Evolutionary conservation across 1,140 invertebrate species (phyloP).

Genomic region (Manduca sexta): DNA sequence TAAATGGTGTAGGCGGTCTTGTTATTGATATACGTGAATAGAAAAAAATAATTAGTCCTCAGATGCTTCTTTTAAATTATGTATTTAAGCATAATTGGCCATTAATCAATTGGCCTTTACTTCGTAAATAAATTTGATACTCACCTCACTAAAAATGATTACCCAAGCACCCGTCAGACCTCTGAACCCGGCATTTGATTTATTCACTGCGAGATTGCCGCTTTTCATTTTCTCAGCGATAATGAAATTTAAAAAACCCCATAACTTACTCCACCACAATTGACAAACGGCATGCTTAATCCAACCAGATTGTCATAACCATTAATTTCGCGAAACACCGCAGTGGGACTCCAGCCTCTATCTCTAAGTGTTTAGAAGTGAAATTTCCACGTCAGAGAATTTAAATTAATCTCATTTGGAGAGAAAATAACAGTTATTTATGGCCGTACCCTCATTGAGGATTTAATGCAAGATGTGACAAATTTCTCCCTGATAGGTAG

Average conservation of each 20-base stretch:
- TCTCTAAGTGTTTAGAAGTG: neutral
- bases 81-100: too few relatives aligned
- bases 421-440: constrained; percentile 50
- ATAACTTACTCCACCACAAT: constrained; percentile 3
- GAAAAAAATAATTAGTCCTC: too few relatives aligned
- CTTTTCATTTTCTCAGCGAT: too few relatives aligned
- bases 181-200: too few relatives aligned
- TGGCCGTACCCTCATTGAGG: constrained; percentile 18
- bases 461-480: constrained; percentile 37
- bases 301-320: constrained; percentile 26
- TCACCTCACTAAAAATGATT: too few relatives aligned
- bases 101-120: too few relatives aligned
- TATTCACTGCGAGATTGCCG: too few relatives aligned
- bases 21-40: too few relatives aligned
- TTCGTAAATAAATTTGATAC: too few relatives aligned
- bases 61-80: too few relatives aligned
- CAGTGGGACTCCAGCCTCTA: neutral
- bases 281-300: constrained; percentile 45
- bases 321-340: constrained; percentile 11
- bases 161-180: too few relatives aligned
- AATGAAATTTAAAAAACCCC: constrained; percentile 1
- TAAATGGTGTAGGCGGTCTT: too few relatives aligned
- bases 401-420: constrained; percentile 22
- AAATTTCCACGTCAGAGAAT: neutral
- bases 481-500: constrained; percentile 23